Conservation (phyloP, 2,797 vertebrate genomes). For the Threskiornis aethiopicus region DNA sequence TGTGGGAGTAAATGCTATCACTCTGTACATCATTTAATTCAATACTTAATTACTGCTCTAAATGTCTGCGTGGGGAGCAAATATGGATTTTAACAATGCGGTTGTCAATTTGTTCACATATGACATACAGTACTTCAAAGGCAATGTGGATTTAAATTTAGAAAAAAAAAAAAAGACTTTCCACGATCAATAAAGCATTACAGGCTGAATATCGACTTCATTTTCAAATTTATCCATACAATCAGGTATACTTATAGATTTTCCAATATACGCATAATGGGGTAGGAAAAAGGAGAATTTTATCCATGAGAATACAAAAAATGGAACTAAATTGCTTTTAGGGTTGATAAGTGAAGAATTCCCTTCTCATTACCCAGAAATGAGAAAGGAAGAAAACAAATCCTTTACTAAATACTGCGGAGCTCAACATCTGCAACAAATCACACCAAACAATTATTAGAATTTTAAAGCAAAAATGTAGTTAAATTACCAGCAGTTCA, state of each 20-base stretch:
- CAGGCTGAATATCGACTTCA: background rate
- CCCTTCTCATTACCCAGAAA: background rate
- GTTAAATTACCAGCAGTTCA: conserved; percentile 91
- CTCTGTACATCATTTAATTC: background rate
- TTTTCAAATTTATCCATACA: background rate
- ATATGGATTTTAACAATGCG: background rate
- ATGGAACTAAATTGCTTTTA: background rate
- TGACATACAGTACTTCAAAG: background rate
- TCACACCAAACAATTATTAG: background rate
- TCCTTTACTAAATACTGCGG: background rate
- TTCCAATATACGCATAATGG: background rate
- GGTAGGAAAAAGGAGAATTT: background rate
- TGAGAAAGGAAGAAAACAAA: background rate
- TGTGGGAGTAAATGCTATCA: background rate
- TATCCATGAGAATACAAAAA: background rate
- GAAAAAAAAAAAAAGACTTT: background rate
- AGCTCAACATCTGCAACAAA: background rate
- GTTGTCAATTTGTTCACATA: background rate
- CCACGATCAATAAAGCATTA: background rate
- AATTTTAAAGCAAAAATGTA: background rate
- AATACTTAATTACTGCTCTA: background rate
- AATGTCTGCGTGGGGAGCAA: background rate
- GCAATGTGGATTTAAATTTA: background rate
- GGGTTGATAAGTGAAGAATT: background rate
- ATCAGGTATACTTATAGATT: background rate